Conservation (phyloP, 2,888 invertebrate species). For the Ectemnius lituratus region DNA sequence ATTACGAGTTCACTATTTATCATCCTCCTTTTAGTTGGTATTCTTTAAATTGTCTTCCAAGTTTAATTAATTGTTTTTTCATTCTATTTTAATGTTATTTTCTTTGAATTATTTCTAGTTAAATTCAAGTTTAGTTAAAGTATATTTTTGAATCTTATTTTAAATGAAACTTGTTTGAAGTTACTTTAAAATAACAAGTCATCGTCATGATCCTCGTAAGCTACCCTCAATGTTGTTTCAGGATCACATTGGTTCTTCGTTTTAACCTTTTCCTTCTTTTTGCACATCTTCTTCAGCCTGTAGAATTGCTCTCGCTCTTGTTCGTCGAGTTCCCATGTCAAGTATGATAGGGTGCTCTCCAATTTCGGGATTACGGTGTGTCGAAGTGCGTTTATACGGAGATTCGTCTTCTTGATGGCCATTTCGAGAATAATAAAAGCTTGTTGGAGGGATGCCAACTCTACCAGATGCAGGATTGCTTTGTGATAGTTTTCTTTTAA, state of each 20-base stretch:
- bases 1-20: too few relatives aligned
- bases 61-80: too few relatives aligned
- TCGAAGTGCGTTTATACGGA: conserved; percentile 84
- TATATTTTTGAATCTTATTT: too few relatives aligned
- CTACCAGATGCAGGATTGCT: not conserved
- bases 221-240: not conserved
- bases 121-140: too few relatives aligned
- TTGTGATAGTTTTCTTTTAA: not conserved
- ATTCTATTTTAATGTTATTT: too few relatives aligned
- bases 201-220: conserved; percentile 77
- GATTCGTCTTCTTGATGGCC: conserved; percentile 83
- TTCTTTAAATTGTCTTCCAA: too few relatives aligned
- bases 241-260: not conserved
- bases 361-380: conserved; percentile 83
- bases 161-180: not conserved
- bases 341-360: conserved; percentile 82
- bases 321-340: conserved; percentile 83
- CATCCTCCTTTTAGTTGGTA: too few relatives aligned
- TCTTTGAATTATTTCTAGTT: too few relatives aligned
- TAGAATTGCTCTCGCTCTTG: conserved; percentile 83
- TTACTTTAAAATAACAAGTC: conserved; percentile 76
- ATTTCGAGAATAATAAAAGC: conserved; percentile 78
- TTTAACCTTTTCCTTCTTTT: conserved; percentile 77
- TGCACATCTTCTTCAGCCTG: conserved; percentile 77
- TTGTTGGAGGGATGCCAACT: not conserved